Evolutionary conservation across 2,888 invertebrate genomes (phyloP), one percentile per base, ranked within the genome.

Genomic region (Oscheius sp.): DNA sequence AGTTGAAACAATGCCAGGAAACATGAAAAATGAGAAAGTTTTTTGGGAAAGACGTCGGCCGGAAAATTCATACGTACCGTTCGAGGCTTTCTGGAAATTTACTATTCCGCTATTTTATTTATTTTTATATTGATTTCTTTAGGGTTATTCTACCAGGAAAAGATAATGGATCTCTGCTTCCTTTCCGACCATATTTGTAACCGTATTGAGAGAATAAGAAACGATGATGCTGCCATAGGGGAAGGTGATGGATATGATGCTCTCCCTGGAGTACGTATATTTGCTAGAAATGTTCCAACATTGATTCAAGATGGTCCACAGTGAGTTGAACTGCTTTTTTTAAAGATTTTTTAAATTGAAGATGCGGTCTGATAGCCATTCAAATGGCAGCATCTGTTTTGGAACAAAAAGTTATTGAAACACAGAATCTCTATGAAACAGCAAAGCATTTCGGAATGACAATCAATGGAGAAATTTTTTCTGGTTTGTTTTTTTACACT

Each of bases 391-490:
- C 2, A 20, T 9, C 22, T 0, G 17, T 20, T 24, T 17, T 67
- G 20, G 36, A 26, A 32, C 8, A n/a, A 9, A 28, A 14, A 20
- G 33, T 45, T 24, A 28, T 59, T 26, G 17, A 12, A 9, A 88
- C 92, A 1, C 87, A 89, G 69, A 86, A 88, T 61, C 84, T 91
- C 44, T 86, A 90, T 32, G 86, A 87, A 2, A 88, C 90, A 75
- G 92, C 93, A 0, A 90, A 90, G 86, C 85, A 87, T 24, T 87
- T 89, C 75, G 90, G 91, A 1, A 92, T 90, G 82, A 92, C 92
- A 2, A 90, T 91, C 77, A 91, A 93, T 80, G 95, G 95, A 8
- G 95, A 95, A 90, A 92, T 95, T 89, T 88, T 75, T 68, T 81
- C 80, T 4, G 71, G 80, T 78, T 26, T 33, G 47, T 56, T n/a